Percentiles rank a stretch among this genome's conserved stretches.
These are phyloP conservation scores for Standfussiana lucernea DNA, from an alignment of 2,888 invertebrate species.

Conservation along the genomic window DNA sequence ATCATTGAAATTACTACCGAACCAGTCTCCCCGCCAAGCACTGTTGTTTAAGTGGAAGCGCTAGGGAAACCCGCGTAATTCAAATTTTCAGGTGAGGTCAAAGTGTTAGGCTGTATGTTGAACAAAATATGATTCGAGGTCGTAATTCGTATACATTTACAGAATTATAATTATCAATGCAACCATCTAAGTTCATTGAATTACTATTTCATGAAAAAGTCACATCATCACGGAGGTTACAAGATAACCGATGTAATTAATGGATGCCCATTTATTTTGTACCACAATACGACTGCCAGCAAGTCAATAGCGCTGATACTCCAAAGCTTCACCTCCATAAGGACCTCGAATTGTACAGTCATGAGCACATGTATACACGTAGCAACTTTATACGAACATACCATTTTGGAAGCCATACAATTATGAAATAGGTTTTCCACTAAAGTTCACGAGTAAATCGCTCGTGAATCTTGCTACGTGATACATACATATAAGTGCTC, in stretches of 20 bases:
- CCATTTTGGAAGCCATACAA: not conserved
- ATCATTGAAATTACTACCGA: not conserved
- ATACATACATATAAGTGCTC: not conserved
- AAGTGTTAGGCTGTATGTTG: too few relatives aligned
- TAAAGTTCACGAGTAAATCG: not conserved
- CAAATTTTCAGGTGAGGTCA: too few relatives aligned
- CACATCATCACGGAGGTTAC: too few relatives aligned
- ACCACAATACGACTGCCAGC: not conserved
- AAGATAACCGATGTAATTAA: too few relatives aligned
- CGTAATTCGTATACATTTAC: too few relatives aligned
- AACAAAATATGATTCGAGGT: too few relatives aligned
- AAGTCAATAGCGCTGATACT: constrained; percentile 3
- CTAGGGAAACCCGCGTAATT: too few relatives aligned
- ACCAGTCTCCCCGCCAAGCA: not conserved
- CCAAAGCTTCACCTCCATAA: not conserved
- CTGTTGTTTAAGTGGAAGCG: too few relatives aligned
- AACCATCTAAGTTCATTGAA: too few relatives aligned
- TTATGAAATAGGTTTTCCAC: not conserved
- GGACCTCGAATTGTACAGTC: not conserved
- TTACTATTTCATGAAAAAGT: too few relatives aligned
- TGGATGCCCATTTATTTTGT: too few relatives aligned
- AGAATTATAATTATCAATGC: too few relatives aligned
- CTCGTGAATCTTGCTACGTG: not conserved
- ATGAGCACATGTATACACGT: not conserved
- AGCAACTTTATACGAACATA: not conserved